Base-by-base conservation (phyloP, 2,888 invertebrate species). In the Tortrix viridana region DNA sequence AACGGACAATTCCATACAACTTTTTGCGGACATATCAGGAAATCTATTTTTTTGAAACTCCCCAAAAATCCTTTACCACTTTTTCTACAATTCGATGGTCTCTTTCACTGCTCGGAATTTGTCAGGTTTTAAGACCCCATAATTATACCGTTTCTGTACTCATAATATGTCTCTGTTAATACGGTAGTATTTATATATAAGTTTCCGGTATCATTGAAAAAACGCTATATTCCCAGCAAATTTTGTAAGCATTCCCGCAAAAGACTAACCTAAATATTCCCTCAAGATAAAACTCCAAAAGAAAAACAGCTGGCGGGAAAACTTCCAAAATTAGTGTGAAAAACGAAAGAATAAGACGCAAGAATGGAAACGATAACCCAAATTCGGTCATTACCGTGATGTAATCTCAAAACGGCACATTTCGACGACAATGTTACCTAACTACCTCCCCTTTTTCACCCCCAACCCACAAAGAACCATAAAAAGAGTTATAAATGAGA, bases 401-500 rank as follows among this genome's bases (percentile, higher is more conserved):
- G 38, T 62, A 57, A 57, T 62, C 57, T 52, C 5, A 46, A 52
- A 57, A 41, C 23, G 46, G 19, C 41, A 41, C 47, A n/a, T 44
- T 53, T n/a, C 52, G 19, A 43, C 47, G 57, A 63, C 57, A 63
- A 53, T 58, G 52, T 58, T 53, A 63, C 53, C 52, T 58, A 58
- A 63, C 52, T 26, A 57, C 56, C 56, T 52, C 18, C 53, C 26
- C 38, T 9, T 52, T 49, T 52, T 26, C n/a, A 16, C 48, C 60
- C 38, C 22, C 58, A 55, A 20, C 55, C 47, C 61, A 54, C 18
- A 53, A 50, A 61, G 63, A 71, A 68, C 69, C 60, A 71, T 76
- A 75, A 78, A 76, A 76, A 76, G 73, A 71, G 74, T 74, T 79
- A 72, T 74, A 77, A 77, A 77, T 67, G 76, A 23, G 72, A 73